Percentiles rank a stretch among this genome's conserved stretches.
phyloP scores from a whole-genome alignment of 1,140 invertebrate genomes.

The Lordiphosa collinella region DNA sequence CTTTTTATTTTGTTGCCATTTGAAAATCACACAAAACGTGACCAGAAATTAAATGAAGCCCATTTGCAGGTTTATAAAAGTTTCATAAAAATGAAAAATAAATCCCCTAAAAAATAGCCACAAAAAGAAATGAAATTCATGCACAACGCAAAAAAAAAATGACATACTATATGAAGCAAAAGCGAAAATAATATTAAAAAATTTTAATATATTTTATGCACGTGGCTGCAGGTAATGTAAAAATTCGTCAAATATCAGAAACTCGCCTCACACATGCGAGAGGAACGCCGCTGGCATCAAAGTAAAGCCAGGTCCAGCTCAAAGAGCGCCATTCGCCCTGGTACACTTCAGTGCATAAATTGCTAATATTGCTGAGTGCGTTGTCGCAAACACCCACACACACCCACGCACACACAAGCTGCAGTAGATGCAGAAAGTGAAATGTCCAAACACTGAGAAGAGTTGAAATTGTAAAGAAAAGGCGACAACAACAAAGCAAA shows the following conservation, averaged over 20 bases:
- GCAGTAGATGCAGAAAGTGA: slow-evolving; percentile 44
- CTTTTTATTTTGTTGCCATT: slow-evolving; percentile 44
- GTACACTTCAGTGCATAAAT: slow-evolving; percentile 70
- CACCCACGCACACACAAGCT: slow-evolving; percentile 32
- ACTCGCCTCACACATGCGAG: slow-evolving; percentile 3
- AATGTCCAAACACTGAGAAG: not conserved
- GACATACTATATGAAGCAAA: slow-evolving; percentile 5
- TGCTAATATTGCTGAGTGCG: slow-evolving; percentile 73
- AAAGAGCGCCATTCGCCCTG: slow-evolving; percentile 12
- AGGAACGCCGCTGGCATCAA: slow-evolving; percentile 3
- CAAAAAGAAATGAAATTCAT: slow-evolving; percentile 15
- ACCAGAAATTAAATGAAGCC: slow-evolving; percentile 68
- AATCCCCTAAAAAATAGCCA: slow-evolving; percentile 46
- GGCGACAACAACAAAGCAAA: slow-evolving; percentile 19
- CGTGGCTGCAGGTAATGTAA: slow-evolving; percentile 57
- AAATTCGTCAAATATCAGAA: slow-evolving; percentile 62
- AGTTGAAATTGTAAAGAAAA: slow-evolving; percentile 3
- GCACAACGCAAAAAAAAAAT: slow-evolving; percentile 24
- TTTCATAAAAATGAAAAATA: slow-evolving; percentile 71
- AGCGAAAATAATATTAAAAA: slow-evolving; percentile 20
- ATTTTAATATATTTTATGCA: slow-evolving; percentile 68
- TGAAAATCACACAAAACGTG: slow-evolving; percentile 68
- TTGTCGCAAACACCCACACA: slow-evolving; percentile 10
- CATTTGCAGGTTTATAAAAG: slow-evolving; percentile 62
- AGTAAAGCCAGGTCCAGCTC: slow-evolving; percentile 1